Percentiles rank a stretch among this genome's conserved stretches.
These are phyloP conservation scores for Danio jaintianensis DNA, from an alignment of 2,797 vertebrate species.

Conservation along the genomic window DNA sequence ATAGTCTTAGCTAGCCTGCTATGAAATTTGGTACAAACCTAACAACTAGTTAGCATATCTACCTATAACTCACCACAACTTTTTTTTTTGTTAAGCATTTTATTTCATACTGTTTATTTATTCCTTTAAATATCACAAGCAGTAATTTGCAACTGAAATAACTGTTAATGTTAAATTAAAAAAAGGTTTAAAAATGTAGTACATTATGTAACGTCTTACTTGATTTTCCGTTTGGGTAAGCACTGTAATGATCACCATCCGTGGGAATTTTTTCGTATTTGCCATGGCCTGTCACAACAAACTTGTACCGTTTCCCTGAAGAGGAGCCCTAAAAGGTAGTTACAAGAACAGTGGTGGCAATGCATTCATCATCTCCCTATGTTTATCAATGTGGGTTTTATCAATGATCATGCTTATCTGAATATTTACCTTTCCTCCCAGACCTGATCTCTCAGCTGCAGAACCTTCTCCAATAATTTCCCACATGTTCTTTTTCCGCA, in stretches of 20 bases:
- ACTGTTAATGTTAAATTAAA: background rate
- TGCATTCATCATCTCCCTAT: background rate
- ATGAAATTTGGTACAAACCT: background rate
- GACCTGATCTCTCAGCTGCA: slow-evolving; percentile 51
- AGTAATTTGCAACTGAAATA: background rate
- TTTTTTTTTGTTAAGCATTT: background rate
- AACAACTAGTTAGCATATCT: background rate
- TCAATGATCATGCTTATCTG: background rate
- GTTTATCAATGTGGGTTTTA: background rate
- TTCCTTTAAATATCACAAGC: background rate
- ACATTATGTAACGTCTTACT: slow-evolving; percentile 61
- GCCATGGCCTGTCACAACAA: slow-evolving; percentile 91
- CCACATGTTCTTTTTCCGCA: slow-evolving; percentile 95
- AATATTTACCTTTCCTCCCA: slow-evolving; percentile 63
- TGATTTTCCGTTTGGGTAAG: slow-evolving; percentile 65
- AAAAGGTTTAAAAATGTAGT: background rate
- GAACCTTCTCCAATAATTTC: slow-evolving; percentile 82
- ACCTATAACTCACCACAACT: background rate
- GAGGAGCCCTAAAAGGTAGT: slow-evolving; percentile 72
- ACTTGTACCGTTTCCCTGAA: slow-evolving; percentile 88
- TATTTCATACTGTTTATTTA: no score
- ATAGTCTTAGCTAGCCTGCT: background rate
- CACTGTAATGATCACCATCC: slow-evolving; percentile 69
- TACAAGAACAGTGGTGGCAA: background rate
- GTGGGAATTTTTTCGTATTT: slow-evolving; percentile 91